Evolutionary conservation across 2,888 invertebrate genomes (phyloP), one percentile per base, ranked within the genome.

Genomic region (Macaria notata): DNA sequence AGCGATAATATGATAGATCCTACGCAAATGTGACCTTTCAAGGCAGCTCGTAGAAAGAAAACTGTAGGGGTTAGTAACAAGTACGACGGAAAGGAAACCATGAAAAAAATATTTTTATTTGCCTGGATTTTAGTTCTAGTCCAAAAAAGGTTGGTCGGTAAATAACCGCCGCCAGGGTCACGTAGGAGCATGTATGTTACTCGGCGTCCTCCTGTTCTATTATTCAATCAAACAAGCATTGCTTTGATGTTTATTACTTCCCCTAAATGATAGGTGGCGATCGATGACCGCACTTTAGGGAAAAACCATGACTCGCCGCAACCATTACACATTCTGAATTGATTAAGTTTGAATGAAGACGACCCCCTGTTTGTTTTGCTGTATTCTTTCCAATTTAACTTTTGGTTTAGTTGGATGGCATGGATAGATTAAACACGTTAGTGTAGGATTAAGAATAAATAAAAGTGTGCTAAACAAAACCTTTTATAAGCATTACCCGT

Each of bases 151-250:
- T 56, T 60, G 56, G 49, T 64, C 43, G 47, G 64, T 68, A 68
- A 71, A 70, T 66, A 65, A 66, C 50, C 9, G 31, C n/a, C 61
- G 52, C 48, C 54, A 58, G 31, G 63, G 61, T 70, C 79, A 78
- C 77, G 75, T 75, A 54, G 58, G 54, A 55, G 68, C 41, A 66
- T 68, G 66, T 70, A 68, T 71, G 72, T 72, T 72, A 69, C 70
- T 71, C 47, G 59, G 58, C 46, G 52, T 52, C 65, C 56, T 59
- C 59, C 74, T 79, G 65, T 73, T 83, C 69, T 79, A 83, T 84
- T 81, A 84, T 84, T 84, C 77, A 84, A 76, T 79, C 69, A 76
- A 81, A 80, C 75, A 77, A 78, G 76, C 78, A 73, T 73, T 75
- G 75, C 73, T 80, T 75, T 78, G 75, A 76, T 79, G 80, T 79